Evolutionary conservation across 2,888 invertebrate species (phyloP).

Genomic region (Stenolophus ochropezus): DNA sequence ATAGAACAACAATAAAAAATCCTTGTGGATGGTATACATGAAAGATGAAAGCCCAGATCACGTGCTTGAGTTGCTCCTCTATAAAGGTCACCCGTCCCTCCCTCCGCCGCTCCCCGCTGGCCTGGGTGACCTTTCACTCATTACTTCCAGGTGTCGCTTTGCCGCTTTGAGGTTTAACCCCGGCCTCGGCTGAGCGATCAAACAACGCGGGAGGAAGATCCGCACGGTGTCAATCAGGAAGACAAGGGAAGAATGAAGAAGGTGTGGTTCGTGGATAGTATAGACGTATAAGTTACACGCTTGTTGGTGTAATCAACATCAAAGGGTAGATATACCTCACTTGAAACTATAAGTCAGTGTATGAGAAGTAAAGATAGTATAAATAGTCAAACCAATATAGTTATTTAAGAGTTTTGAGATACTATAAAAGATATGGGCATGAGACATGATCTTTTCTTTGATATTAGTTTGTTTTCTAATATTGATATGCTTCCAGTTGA

Average conservation of each 20-base stretch:
- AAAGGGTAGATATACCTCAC: too few relatives aligned
- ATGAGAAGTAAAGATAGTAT: too few relatives aligned
- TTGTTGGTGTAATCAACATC: too few relatives aligned
- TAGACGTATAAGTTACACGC: too few relatives aligned
- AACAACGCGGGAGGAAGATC: not conserved
- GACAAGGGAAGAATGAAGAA: not conserved
- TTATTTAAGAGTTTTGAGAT: too few relatives aligned
- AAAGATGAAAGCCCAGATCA: not conserved
- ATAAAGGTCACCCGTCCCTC: not conserved
- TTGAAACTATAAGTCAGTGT: too few relatives aligned
- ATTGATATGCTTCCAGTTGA: too few relatives aligned
- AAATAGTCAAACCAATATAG: too few relatives aligned
- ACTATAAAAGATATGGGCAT: too few relatives aligned
- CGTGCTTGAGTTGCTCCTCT: not conserved
- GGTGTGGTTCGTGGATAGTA: too few relatives aligned
- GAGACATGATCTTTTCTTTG: too few relatives aligned
- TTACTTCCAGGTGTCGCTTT: not conserved
- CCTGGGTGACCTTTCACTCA: not conserved
- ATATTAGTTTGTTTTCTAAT: too few relatives aligned
- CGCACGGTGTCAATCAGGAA: not conserved
- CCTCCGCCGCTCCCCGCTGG: not conserved
- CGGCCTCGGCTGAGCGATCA: conserved; percentile 48
- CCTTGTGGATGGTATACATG: not conserved
- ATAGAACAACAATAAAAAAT: not conserved
- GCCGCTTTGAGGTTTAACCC: conserved; percentile 52